These are phyloP conservation scores for Drosophila micromelanica DNA, from an alignment of 1,140 invertebrate species.

Conservation along the genomic window DNA sequence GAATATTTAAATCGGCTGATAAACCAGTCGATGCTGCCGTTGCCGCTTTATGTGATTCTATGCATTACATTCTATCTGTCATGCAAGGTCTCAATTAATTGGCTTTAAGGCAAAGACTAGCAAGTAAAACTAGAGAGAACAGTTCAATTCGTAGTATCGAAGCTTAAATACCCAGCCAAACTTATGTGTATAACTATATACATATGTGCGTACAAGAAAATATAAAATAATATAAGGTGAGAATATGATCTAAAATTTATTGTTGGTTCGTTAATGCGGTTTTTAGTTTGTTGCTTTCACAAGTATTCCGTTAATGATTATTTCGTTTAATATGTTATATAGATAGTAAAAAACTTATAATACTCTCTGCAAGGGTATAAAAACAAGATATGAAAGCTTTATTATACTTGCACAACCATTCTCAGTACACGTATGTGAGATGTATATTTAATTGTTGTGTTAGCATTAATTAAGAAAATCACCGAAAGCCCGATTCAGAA, in stretches of 20 bases:
- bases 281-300: too few species aligned
- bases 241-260: too few species aligned
- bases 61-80: constrained; percentile 1
- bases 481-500: background rate
- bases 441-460: constrained; percentile 10
- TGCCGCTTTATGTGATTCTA: background rate
- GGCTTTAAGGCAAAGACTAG: constrained; percentile 5
- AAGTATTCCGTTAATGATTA: too few species aligned
- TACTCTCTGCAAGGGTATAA: background rate
- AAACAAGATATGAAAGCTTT: constrained; percentile 10
- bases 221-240: too few species aligned
- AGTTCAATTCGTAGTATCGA: background rate
- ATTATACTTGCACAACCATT: constrained; percentile 10
- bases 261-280: too few species aligned
- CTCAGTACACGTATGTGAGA: background rate
- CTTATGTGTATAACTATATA: too few species aligned
- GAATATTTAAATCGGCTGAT: constrained; percentile 58
- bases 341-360: background rate
- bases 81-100: constrained; percentile 55
- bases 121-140: background rate
- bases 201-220: too few species aligned
- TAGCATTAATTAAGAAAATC: background rate
- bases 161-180: background rate
- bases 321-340: background rate
- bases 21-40: constrained; percentile 31